Evolutionary conservation across 2,113 vertebrate species (phyloP).

Genomic region (Papio anubis): DNA sequence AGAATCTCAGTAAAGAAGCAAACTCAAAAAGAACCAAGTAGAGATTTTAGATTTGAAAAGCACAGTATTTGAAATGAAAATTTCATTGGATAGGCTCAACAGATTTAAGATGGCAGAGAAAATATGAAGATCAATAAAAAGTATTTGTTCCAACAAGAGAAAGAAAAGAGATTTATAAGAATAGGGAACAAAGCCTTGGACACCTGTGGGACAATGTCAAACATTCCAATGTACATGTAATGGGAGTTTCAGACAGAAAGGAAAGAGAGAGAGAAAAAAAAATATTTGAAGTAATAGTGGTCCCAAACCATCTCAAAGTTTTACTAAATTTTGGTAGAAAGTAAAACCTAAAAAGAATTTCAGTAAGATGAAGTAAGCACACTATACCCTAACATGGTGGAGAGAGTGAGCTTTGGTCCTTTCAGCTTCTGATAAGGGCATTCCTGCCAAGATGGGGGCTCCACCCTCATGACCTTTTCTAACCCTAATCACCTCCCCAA

Average conservation of each 20-base stretch:
- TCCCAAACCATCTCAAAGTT: not conserved
- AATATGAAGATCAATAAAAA: not conserved
- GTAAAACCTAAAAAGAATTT: not conserved
- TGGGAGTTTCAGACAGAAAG: not conserved
- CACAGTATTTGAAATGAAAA: not conserved
- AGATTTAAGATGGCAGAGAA: not conserved
- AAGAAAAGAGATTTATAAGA: not conserved
- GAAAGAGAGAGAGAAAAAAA: not conserved
- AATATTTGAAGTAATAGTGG: not conserved
- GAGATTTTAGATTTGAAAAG: constrained; percentile 39
- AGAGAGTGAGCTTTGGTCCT: too few species aligned
- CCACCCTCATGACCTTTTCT: not conserved
- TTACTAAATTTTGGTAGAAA: not conserved
- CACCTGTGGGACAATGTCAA: not conserved
- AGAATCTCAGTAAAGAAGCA: not conserved
- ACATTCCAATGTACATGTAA: not conserved
- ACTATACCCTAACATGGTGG: not conserved
- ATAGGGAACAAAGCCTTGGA: not conserved
- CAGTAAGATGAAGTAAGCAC: not conserved
- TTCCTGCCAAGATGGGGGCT: too few species aligned
- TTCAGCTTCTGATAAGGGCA: too few species aligned
- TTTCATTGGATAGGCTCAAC: not conserved
- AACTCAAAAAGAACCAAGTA: constrained; percentile 3
- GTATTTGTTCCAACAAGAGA: not conserved
- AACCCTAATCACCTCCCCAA: not conserved